These are phyloP conservation scores for Gobio gobio DNA, from an alignment of 2,113 vertebrate species.

Conservation along the genomic window DNA sequence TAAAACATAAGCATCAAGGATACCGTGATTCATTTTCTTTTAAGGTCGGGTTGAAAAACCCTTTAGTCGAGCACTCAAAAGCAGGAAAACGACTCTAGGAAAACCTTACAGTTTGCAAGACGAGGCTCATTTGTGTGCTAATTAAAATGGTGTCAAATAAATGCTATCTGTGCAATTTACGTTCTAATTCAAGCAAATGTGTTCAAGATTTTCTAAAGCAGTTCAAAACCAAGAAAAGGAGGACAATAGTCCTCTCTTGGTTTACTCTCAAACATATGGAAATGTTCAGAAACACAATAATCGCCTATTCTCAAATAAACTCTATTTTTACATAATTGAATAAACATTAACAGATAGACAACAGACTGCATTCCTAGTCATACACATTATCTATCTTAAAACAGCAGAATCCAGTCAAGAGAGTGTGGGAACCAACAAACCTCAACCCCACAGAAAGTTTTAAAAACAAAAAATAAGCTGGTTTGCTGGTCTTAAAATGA, in stretches of 20 bases:
- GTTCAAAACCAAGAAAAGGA: conserved; percentile 36
- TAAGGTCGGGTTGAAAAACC: neutral
- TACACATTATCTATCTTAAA: neutral
- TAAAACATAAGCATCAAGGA: neutral
- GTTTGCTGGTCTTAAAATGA: neutral
- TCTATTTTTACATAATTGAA: conserved; percentile 53
- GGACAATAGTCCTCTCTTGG: conserved; percentile 49
- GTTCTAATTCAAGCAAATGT: conserved; percentile 33
- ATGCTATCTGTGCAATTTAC: conserved; percentile 22
- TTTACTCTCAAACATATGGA: conserved; percentile 43
- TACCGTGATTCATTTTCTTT: neutral
- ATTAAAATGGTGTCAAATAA: conserved; percentile 33
- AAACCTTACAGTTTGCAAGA: conserved; percentile 22
- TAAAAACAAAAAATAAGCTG: neutral
- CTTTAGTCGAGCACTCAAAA: neutral
- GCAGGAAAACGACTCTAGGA: neutral
- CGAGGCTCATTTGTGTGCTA: conserved; percentile 1
- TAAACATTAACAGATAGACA: conserved; percentile 53
- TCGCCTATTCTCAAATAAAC: conserved; percentile 43
- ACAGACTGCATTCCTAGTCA: conserved; percentile 31
- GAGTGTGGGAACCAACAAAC: neutral
- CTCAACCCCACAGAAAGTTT: neutral
- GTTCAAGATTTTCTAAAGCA: conserved; percentile 17
- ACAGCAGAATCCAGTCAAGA: neutral
- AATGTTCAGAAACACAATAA: conserved; percentile 45